phyloP scores from a whole-genome alignment of 2,888 invertebrate species.

The Drosophila diplacantha region DNA sequence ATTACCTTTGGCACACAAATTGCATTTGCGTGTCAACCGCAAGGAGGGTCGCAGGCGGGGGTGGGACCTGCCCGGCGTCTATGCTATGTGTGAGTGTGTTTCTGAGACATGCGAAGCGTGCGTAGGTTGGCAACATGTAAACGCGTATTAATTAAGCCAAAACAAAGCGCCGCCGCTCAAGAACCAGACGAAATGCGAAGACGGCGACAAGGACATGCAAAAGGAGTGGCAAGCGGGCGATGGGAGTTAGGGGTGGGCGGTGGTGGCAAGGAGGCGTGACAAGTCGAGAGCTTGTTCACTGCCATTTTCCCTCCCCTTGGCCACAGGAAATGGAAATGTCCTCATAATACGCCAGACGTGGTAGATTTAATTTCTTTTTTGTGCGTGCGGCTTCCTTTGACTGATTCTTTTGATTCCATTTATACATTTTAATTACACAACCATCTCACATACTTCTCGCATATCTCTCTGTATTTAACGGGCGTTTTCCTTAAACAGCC shows the following conservation, averaged over 20 bases:
- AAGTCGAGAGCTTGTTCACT: slow-evolving; percentile 31
- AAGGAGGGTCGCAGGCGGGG: slow-evolving; percentile 14
- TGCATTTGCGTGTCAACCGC: slow-evolving; percentile 63
- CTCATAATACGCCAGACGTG: slow-evolving; percentile 58
- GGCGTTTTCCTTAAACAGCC: slow-evolving; percentile 25
- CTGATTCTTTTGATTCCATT: slow-evolving; percentile 35
- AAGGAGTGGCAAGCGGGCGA: slow-evolving; percentile 28
- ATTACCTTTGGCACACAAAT: slow-evolving; percentile 59
- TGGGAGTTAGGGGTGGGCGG: not conserved
- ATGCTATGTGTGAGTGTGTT: slow-evolving; percentile 16
- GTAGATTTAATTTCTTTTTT: slow-evolving; percentile 47
- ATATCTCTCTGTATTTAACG: slow-evolving; percentile 13
- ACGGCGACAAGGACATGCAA: slow-evolving; percentile 28
- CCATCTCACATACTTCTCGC: slow-evolving; percentile 12
- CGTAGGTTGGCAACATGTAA: slow-evolving; percentile 55
- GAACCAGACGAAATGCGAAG: slow-evolving; percentile 23
- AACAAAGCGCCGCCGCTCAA: slow-evolving; percentile 42
- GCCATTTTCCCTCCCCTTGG: slow-evolving; percentile 14
- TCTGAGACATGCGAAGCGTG: slow-evolving; percentile 48
- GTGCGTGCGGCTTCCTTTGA: slow-evolving; percentile 26
- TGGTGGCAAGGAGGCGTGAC: slow-evolving; percentile 4
- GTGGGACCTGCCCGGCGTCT: slow-evolving; percentile 1
- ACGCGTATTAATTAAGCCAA: slow-evolving; percentile 67
- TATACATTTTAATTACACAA: slow-evolving; percentile 34
- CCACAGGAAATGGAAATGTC: slow-evolving; percentile 48